Conservation (phyloP, 2,888 invertebrate genomes). For the Xanthorhoe spadicearia region DNA sequence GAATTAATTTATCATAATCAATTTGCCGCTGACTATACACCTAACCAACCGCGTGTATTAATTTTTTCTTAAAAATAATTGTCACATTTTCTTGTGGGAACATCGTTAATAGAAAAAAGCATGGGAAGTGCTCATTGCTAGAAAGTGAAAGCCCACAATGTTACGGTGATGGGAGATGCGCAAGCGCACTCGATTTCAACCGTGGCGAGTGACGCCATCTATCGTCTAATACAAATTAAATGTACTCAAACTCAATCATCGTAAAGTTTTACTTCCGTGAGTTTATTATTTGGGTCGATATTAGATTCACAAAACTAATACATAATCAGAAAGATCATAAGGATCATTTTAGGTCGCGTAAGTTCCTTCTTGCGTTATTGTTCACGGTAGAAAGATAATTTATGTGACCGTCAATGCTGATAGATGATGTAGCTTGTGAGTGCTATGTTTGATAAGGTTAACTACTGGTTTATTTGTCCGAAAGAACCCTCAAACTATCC, state of each 20-base stretch:
- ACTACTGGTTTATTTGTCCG: background rate
- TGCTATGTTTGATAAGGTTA: background rate
- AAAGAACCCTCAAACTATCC: background rate
- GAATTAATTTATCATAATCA: background rate
- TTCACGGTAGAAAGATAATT: background rate
- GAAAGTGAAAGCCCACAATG: conserved; percentile 43
- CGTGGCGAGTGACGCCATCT: conserved; percentile 11
- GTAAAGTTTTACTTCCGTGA: conserved; percentile 12
- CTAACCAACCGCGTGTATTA: conserved; percentile 22
- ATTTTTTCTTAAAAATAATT: conserved; percentile 32
- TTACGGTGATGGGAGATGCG: conserved; percentile 18
- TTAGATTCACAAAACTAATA: background rate
- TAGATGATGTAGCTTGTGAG: background rate
- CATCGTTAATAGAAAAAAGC: conserved; percentile 34
- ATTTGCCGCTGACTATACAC: background rate
- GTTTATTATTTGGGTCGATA: background rate
- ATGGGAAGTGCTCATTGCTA: conserved; percentile 36
- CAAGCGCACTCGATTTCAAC: conserved; percentile 28
- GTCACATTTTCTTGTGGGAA: conserved; percentile 41
- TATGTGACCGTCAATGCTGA: background rate
- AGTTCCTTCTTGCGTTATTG: background rate
- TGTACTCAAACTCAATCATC: conserved; percentile 17
- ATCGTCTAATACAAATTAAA: conserved; percentile 11
- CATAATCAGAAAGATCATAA: background rate
- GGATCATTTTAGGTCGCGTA: background rate